A percentile compares a stretch with the other conserved stretches of the same genome.
phyloP scores from a whole-genome alignment of 2,888 invertebrate genomes.

The Eledona agricola region DNA sequence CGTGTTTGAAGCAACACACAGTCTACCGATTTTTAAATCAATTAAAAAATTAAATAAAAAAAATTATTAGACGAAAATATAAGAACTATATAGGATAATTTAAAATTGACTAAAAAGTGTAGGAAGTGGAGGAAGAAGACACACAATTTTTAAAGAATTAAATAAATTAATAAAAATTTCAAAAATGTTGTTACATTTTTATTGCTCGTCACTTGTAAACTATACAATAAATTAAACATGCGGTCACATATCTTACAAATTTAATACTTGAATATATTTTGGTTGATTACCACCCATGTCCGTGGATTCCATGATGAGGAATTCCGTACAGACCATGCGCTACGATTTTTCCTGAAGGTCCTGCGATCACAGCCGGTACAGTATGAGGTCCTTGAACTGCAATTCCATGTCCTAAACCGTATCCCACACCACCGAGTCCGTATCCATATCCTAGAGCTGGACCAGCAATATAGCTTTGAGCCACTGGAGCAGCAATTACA shows the following conservation, averaged over 20 bases:
- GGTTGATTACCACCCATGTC: conserved; percentile 39
- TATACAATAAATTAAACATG: no score
- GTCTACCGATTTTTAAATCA: no score
- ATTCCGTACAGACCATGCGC: conserved; percentile 59
- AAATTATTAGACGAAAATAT: no score
- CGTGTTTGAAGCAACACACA: no score
- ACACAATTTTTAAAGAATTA: no score
- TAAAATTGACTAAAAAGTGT: no score
- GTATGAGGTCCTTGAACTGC: conserved; percentile 50
- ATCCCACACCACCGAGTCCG: conserved; percentile 21
- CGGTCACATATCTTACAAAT: conserved; percentile 8
- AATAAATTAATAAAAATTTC: no score
- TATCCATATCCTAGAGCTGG: conserved; percentile 31
- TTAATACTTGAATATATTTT: conserved; percentile 2
- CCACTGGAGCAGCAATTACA: conserved; percentile 25
- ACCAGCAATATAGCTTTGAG: conserved; percentile 23
- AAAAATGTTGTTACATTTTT: no score
- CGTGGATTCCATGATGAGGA: conserved; percentile 49
- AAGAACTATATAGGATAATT: no score
- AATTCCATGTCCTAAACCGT: conserved; percentile 33
- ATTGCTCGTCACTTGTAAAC: no score
- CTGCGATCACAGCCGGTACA: conserved; percentile 51
- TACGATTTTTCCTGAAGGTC: conserved; percentile 51
- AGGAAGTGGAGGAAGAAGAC: no score
- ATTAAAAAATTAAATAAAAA: no score